Conservation (phyloP, 2,113 vertebrate species). For the Bubo blakistoni region DNA sequence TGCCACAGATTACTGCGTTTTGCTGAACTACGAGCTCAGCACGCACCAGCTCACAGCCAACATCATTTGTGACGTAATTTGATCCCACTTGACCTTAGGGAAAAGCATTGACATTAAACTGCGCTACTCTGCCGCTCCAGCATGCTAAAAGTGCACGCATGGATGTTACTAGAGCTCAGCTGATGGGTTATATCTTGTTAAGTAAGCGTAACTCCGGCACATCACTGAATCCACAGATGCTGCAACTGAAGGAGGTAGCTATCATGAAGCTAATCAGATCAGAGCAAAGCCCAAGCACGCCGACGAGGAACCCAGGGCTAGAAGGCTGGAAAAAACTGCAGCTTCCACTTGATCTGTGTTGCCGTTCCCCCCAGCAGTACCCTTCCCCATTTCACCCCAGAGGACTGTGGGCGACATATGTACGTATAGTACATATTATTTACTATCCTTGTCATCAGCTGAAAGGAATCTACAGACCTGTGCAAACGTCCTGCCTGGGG, state of each 20-base stretch:
- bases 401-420: neutral
- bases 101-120: neutral
- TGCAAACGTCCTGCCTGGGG: neutral
- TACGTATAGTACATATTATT: neutral
- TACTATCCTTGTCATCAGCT: neutral
- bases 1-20: neutral
- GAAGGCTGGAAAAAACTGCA: neutral
- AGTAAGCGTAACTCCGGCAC: neutral
- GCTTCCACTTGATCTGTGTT: neutral
- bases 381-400: neutral
- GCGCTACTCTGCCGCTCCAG: neutral
- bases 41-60: neutral
- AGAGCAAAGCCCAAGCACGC: neutral
- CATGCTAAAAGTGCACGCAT: neutral
- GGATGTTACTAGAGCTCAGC: neutral
- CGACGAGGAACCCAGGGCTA: neutral
- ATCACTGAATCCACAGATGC: neutral
- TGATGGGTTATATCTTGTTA: neutral
- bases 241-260: neutral
- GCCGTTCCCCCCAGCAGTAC: neutral
- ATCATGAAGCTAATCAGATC: neutral
- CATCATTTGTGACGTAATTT: neutral
- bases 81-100: neutral
- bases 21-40: neutral
- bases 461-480: neutral